phyloP scores from a whole-genome alignment of 2,797 vertebrate genomes.

The Nasua narica region DNA sequence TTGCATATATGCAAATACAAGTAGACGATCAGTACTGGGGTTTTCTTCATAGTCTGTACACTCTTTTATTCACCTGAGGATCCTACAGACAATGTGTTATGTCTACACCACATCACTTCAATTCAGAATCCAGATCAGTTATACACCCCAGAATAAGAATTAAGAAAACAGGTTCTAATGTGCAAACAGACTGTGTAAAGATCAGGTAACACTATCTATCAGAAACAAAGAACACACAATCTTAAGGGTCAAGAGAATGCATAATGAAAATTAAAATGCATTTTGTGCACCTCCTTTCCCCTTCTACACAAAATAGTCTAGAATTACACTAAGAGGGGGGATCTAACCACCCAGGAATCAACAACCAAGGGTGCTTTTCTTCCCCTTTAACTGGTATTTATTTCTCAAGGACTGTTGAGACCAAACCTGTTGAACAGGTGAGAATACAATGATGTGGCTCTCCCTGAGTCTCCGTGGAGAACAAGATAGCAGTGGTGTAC shows the following conservation, averaged over 20 bases:
- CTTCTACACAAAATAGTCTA: not conserved
- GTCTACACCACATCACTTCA: not conserved
- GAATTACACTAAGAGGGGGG: not conserved
- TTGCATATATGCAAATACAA: not conserved
- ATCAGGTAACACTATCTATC: not conserved
- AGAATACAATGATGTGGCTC: not conserved
- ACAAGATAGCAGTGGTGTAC: rapidly evolving
- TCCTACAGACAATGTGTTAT: not conserved
- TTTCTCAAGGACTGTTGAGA: not conserved
- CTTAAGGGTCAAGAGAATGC: not conserved
- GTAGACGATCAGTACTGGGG: not conserved
- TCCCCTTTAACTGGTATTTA: not conserved
- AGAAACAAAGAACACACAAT: not conserved
- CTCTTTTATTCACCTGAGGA: not conserved
- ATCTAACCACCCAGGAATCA: not conserved
- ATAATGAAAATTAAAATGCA: slow-evolving; percentile 11
- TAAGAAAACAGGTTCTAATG: not conserved
- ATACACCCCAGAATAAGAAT: not conserved
- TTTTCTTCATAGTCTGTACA: not conserved
- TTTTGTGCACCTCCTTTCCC: not conserved
- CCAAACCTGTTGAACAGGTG: slow-evolving; percentile 53
- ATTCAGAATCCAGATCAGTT: not conserved
- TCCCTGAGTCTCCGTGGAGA: rapidly evolving
- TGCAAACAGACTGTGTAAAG: not conserved
- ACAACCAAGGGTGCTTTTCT: not conserved